Evolutionary conservation across 1,140 invertebrate species (phyloP), one percentile per base, ranked within the genome.

Genomic region (Trialeurodes vaporariorum): DNA sequence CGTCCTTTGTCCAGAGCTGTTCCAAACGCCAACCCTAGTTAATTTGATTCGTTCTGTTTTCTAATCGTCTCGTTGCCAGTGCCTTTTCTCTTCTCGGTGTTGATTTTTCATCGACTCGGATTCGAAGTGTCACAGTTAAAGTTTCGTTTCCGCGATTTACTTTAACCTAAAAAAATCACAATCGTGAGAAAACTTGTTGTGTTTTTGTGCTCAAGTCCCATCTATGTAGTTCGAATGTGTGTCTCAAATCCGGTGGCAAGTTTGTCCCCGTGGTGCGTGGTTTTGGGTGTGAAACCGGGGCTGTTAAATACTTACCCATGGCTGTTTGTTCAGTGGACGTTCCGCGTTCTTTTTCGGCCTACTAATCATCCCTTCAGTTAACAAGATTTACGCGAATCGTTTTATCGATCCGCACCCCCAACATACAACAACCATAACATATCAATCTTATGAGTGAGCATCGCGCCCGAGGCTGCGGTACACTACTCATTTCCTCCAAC

Each of bases 321-420:
- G 64, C 64, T 65, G 23, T 65, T 65, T 40, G 49, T 65, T 27
- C 27, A 65, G 24, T 65, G 64, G 64, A 65, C 64, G 64, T 34
- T 65, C 9, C 27, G 49, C 27, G 64, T 27, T 23, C 27, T 65
- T 40, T 40, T 65, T 23, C 27, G 64, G 49, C 49, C 49, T 40
- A 27, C 27, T 40, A 49, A 65, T 22, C 27, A 49, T 40, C 64
- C 64, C 49, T 65, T 65, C 64, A 65, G 27, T 58, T 65, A 65
- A 65, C 49, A n/a, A 27, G 49, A 34, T 25, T 22, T 23, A 40
- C 27, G 12, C 23, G 49, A 9, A 49, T 49, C 34, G 34, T 9
- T 49, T 49, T 49, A 49, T 49, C 34, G 34, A 49, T 49, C 17
- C 34, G 34, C 5, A 49, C 17, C 34, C 17, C 17, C 63, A 64